Percentiles rank a stretch among this genome's conserved stretches.
These are phyloP conservation scores for Dasyurus viverrinus DNA, from an alignment of 2,113 vertebrate genomes.

Conservation along the genomic window DNA sequence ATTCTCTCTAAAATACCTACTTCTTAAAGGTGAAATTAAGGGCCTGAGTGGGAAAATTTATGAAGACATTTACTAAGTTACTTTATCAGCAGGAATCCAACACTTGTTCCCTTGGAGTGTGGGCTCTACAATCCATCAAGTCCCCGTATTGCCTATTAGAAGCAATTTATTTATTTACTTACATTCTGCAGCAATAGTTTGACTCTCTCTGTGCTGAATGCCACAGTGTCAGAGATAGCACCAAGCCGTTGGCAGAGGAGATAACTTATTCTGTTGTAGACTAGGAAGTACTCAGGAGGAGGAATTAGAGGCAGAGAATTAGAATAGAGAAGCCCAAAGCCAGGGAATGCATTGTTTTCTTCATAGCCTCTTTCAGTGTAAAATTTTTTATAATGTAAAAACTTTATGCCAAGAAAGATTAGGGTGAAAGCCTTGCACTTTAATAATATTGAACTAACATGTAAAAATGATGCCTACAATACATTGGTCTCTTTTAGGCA, in stretches of 20 bases:
- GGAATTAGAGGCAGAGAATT: not conserved
- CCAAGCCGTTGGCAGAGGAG: not conserved
- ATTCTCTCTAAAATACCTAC: not conserved
- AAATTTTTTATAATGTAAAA: not conserved
- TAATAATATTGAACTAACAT: not conserved
- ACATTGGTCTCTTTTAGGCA: not conserved
- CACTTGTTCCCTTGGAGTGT: conserved; percentile 91
- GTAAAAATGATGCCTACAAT: not conserved
- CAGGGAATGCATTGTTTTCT: not conserved
- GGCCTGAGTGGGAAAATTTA: conserved; percentile 93
- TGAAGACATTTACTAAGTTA: conserved; percentile 91
- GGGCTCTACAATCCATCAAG: conserved; percentile 90
- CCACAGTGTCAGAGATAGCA: not conserved
- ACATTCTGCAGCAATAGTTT: conserved; percentile 82
- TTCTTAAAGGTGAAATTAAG: conserved; percentile 93
- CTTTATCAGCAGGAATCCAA: conserved; percentile 88
- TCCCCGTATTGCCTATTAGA: conserved; percentile 91
- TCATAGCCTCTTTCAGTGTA: not conserved
- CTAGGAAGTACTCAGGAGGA: not conserved
- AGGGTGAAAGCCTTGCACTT: not conserved
- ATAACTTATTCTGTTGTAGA: not conserved
- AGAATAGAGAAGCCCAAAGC: not conserved
- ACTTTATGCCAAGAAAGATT: not conserved
- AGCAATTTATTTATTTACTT: conserved; percentile 90
- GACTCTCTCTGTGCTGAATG: not conserved